Evolutionary conservation across 2,888 invertebrate species (phyloP).

Genomic region (Drosophila cognata): DNA sequence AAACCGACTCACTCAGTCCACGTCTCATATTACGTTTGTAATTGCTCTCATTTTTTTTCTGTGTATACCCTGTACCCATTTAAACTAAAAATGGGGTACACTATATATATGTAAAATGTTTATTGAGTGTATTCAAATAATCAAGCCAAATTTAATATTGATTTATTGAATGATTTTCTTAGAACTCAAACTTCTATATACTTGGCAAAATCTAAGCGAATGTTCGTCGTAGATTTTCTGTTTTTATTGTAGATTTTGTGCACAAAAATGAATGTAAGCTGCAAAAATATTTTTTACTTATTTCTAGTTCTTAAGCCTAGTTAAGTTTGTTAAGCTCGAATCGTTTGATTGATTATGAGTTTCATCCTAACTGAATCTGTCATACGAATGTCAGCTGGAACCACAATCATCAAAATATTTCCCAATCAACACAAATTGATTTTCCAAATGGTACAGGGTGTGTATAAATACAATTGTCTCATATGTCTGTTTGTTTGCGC

Average conservation of each 20-base stretch:
- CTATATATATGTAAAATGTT: not conserved
- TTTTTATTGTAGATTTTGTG: no score
- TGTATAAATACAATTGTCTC: not conserved
- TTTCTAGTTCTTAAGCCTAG: not conserved
- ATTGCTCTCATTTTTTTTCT: not conserved
- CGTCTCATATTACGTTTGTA: constrained; percentile 30
- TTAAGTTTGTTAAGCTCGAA: no score
- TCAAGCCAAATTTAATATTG: not conserved
- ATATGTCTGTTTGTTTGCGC: not conserved
- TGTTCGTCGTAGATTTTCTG: no score
- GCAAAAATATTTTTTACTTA: no score
- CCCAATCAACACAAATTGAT: not conserved
- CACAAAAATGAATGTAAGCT: no score
- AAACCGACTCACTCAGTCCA: not conserved
- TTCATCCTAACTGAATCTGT: not conserved
- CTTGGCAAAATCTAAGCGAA: not conserved
- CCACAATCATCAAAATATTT: not conserved
- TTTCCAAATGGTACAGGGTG: not conserved
- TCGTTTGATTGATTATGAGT: not conserved
- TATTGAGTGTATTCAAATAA: no score
- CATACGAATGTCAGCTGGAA: not conserved
- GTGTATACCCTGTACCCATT: constrained; percentile 5
- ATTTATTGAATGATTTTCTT: not conserved
- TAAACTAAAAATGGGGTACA: not conserved
- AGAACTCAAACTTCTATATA: not conserved